Evolutionary conservation across 2,797 vertebrate species (phyloP).

Genomic region (Streptopelia turtur): DNA sequence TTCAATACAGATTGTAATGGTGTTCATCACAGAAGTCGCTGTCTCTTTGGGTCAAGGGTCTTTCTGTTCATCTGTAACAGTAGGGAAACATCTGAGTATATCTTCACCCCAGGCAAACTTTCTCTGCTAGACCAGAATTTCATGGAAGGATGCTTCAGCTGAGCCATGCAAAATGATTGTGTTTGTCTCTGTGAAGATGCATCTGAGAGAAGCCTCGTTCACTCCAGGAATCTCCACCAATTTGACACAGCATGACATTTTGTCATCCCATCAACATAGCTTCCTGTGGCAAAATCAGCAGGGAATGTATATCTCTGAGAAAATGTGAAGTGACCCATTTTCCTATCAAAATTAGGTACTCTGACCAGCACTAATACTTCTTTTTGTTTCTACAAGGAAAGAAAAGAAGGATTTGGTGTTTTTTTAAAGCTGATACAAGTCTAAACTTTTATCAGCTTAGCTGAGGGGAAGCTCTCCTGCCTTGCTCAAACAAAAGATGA

Average conservation of each 20-base stretch:
- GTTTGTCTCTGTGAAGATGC: background rate
- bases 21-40: background rate
- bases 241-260: conserved; percentile 25
- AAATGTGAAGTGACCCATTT: background rate
- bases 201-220: conserved; percentile 6
- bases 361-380: background rate
- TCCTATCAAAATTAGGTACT: background rate
- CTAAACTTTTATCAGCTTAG: background rate
- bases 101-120: conserved; percentile 33
- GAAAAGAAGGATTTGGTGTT: background rate
- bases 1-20: background rate
- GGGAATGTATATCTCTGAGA: conserved; percentile 1
- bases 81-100: background rate
- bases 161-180: conserved; percentile 23
- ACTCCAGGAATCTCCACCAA: conserved; percentile 3
- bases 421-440: background rate
- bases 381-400: background rate
- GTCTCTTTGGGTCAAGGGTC: background rate
- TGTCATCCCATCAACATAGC: background rate
- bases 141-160: conserved; percentile 7
- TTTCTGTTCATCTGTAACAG: conserved; percentile 17
- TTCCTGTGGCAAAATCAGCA: conserved; percentile 46
- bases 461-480: background rate
- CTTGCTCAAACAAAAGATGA: background rate
- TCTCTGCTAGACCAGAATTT: conserved; percentile 38